Evolutionary conservation across 1,140 invertebrate genomes (phyloP), one percentile per base, ranked within the genome.

Genomic region (Solenopsis invicta): DNA sequence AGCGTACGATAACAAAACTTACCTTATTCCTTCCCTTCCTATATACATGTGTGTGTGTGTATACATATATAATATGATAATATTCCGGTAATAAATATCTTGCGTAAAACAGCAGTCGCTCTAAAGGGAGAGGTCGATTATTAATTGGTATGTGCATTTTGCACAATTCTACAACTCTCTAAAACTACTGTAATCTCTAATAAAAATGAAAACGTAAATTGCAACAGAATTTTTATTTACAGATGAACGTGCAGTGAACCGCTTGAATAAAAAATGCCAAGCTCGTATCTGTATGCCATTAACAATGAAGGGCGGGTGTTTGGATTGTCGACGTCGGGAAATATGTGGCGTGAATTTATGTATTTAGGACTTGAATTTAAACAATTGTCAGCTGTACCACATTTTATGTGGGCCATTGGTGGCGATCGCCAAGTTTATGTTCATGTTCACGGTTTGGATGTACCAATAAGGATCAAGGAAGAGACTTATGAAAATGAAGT

Each of bases 401-500:
- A 98, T 95, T 98, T 97, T 92, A 96, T 98, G 91, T 99, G 98
- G 98, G 98, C 98, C 2, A 97, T 99, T 64, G 98, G 98, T 64
- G 97, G 98, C 1, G 98, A 99, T 94, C 97, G 98, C 87, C 98
- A 99, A 95, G 97, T 98, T 61, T 99, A 99, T 94, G 97, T 99
- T 3, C 98, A 98, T 94, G 98, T 99, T 24, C 97, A 98, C 93
- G 97, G 97, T 3, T 95, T 98, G 56, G 98, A 99, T 95, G 97
- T 99, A 92, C 98, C 98, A 0, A 99, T 99, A 85, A 96, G 98
- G 87, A 97, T 98, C 0, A 97, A 97, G 94, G 98, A 99, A 95
- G 98, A 98, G 94, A 97, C 98, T 6, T 99, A 98, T 94, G 98
- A 99, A 95, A 99, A 99, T 95, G 98, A 99, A 95, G 97, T 97